Conservation (phyloP, 2,113 vertebrate genomes). For the Malaclemys terrapin region DNA sequence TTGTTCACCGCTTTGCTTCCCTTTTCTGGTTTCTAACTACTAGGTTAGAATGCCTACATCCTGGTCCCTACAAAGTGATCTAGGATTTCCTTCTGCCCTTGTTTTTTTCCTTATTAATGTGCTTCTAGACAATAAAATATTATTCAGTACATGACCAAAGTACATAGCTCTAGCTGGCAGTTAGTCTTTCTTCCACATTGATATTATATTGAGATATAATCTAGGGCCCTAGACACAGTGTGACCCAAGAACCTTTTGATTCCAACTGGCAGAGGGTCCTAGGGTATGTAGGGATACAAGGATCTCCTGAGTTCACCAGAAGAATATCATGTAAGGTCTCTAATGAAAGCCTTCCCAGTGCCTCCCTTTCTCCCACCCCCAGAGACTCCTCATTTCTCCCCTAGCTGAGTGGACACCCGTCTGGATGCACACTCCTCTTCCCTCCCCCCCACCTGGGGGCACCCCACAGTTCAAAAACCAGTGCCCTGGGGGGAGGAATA, state of each 20-base stretch:
- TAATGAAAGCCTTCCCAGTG: no score
- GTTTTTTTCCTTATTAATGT: background rate
- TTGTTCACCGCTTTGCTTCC: no score
- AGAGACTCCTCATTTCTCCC: no score
- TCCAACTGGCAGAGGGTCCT: no score
- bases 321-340: no score
- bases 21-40: background rate
- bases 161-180: background rate
- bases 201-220: background rate
- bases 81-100: background rate
- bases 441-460: no score
- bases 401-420: no score
- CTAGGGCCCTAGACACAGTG: background rate
- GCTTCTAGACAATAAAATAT: background rate
- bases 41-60: background rate
- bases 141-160: background rate
- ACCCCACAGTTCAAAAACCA: no score
- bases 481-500: no score
- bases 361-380: no score
- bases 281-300: background rate
- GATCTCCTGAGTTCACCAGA: background rate
- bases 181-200: background rate
- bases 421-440: no score
- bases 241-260: background rate
- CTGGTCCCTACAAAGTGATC: background rate